Evolutionary conservation across 2,797 vertebrate genomes (phyloP).

Genomic region (Sebastes miniatus): DNA sequence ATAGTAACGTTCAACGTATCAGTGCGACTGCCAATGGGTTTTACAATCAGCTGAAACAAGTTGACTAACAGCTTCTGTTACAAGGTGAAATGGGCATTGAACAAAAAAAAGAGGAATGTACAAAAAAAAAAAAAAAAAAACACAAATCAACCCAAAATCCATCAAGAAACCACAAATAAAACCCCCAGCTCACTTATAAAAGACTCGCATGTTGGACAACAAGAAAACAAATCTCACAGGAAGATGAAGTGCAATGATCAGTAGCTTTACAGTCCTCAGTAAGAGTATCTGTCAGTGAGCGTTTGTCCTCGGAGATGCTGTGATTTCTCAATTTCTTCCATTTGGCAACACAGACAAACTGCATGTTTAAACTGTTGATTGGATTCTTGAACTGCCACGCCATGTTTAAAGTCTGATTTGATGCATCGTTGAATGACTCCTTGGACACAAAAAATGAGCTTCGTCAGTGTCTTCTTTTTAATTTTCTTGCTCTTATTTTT

Average conservation of each 20-base stretch:
- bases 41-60: slow-evolving; percentile 17
- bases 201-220: slow-evolving; percentile 39
- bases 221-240: slow-evolving; percentile 65
- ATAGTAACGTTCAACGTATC: slow-evolving; percentile 20
- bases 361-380: slow-evolving; percentile 50
- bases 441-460: slow-evolving; percentile 58
- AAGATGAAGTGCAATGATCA: slow-evolving; percentile 73
- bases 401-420: slow-evolving; percentile 55
- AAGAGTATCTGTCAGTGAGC: slow-evolving; percentile 36
- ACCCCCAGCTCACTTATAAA: slow-evolving; percentile 42
- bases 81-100: slow-evolving; percentile 37
- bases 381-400: slow-evolving; percentile 44
- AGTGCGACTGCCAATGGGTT: slow-evolving; percentile 32
- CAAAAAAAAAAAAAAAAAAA: slow-evolving; percentile 39
- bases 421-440: slow-evolving; percentile 50
- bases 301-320: slow-evolving; percentile 26
- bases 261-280: slow-evolving; percentile 57
- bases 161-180: slow-evolving; percentile 54
- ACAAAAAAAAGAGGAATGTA: slow-evolving; percentile 69
- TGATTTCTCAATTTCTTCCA: slow-evolving; percentile 47
- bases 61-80: not conserved
- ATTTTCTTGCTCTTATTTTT: slow-evolving; percentile 69
- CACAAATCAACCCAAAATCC: slow-evolving; percentile 40
- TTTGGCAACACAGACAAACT: slow-evolving; percentile 57
- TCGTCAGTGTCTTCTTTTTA: slow-evolving; percentile 57